phyloP scores from a whole-genome alignment of 1,140 invertebrate species.

The Tetraneura akinire region DNA sequence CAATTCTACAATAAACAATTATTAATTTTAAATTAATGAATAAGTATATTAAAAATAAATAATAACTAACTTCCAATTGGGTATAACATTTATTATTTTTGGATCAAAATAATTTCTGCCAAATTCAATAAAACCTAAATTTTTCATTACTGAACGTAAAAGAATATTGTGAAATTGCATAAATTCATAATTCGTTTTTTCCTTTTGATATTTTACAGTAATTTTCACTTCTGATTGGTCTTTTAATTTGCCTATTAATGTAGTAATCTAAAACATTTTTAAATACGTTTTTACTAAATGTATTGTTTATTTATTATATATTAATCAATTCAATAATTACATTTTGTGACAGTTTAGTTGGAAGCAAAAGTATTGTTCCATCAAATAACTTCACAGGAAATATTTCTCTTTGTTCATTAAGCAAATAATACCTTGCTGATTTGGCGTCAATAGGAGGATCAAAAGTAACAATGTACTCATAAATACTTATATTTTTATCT shows the following conservation, averaged over 20 bases:
- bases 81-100: conserved; percentile 68
- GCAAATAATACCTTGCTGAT: conserved; percentile 67
- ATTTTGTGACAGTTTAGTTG: conserved; percentile 60
- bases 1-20: conserved; percentile 62
- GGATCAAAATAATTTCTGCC: conserved; percentile 79
- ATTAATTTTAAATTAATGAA: background rate
- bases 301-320: background rate
- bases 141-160: conserved; percentile 77
- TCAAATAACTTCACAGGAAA: conserved; percentile 65
- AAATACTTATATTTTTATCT: conserved; percentile 69
- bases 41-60: background rate
- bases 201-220: conserved; percentile 67
- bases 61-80: conserved; percentile 66
- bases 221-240: conserved; percentile 21
- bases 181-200: conserved; percentile 68
- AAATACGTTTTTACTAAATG: background rate
- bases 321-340: conserved; percentile 58
- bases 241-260: background rate
- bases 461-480: conserved; percentile 77
- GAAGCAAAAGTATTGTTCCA: conserved; percentile 65
- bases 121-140: conserved; percentile 74
- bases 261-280: conserved; percentile 1
- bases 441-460: conserved; percentile 73
- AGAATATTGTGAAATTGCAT: conserved; percentile 85
- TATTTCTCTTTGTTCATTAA: conserved; percentile 64